Evolutionary conservation across 1,140 invertebrate genomes (phyloP), one percentile per base, ranked within the genome.

Genomic region (Mizuhopecten yessoensis): DNA sequence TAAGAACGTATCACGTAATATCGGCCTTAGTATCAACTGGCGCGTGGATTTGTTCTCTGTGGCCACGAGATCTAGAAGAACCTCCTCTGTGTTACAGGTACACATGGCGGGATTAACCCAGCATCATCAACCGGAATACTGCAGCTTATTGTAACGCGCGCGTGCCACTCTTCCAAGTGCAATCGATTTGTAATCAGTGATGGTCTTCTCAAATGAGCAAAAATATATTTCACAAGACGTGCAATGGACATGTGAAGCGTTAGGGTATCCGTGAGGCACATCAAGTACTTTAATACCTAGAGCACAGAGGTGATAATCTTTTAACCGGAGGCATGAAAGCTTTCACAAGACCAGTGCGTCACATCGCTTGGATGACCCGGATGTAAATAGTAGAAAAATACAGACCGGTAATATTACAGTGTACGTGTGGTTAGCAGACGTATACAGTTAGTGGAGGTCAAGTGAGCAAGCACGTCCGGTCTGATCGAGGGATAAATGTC

Each of bases 111-210:
- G 57, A 75, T 75, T 75, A 75, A 29, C 23, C 1, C 57, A 75
- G 45, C 57, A 75, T 75, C 57, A 75, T 75, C 57, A 75, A 29
- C 57, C 57, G n/a, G 20, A 75, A 75, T 75, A 29, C 17, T 75
- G 57, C 57, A n/a, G 57, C 57, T 75, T 75, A 75, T 75, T 75
- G 57, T 75, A 75, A n/a, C 57, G n/a, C 23, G 57, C 57, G 57
- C 57, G 57, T 75, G 57, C 57, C n/a, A 29, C 57, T 75, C 23
- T 75, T 75, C 57, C 57, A 75, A 75, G 57, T 75, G 57, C 11
- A 75, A 75, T 75, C 57, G 57, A 75, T 75, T 75, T 75, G 57
- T 75, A 75, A 75, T 75, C 57, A 75, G 57, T 29, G 57, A 75
- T 75, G 57, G 57, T 75, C 57, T 75, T 75, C 57, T 75, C 57